Conservation (phyloP, 1,140 invertebrate species). For the Aradophagus sp. region DNA sequence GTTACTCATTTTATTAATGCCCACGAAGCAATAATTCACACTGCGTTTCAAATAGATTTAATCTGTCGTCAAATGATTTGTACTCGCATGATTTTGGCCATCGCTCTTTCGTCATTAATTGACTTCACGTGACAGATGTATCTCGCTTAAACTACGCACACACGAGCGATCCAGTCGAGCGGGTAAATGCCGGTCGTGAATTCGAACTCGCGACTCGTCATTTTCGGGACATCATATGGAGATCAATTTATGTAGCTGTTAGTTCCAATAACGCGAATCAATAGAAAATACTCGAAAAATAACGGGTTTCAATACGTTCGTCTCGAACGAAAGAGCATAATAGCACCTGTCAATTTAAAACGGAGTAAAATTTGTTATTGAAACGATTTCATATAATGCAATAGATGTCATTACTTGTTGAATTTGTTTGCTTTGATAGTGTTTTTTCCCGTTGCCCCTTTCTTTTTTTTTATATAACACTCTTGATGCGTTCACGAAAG, state of each 20-base stretch:
- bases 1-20: slow-evolving; percentile 60
- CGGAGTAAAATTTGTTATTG: slow-evolving; percentile 1
- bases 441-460: too few relatives aligned
- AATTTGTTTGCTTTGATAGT: too few relatives aligned
- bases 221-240: slow-evolving; percentile 35
- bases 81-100: slow-evolving; percentile 36
- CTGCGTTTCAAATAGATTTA: slow-evolving; percentile 41
- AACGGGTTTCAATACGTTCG: slow-evolving; percentile 7
- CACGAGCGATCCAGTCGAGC: slow-evolving; percentile 16
- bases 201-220: slow-evolving; percentile 41
- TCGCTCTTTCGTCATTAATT: slow-evolving; percentile 66
- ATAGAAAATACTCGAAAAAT: slow-evolving; percentile 40
- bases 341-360: slow-evolving; percentile 25
- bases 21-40: slow-evolving; percentile 62
- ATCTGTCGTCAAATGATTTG: slow-evolving; percentile 43
- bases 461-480: too few relatives aligned
- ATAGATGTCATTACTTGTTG: too few relatives aligned
- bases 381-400: slow-evolving; percentile 12
- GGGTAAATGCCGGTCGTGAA: slow-evolving; percentile 23
- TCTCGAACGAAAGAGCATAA: slow-evolving; percentile 21
- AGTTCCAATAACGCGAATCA: slow-evolving; percentile 45
- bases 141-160: slow-evolving; percentile 43
- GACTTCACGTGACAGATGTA: slow-evolving; percentile 51
- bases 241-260: slow-evolving; percentile 43
- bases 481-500: too few relatives aligned